Percentiles rank a stretch among this genome's conserved stretches.
Evolutionary conservation across 2,797 vertebrate genomes (phyloP).

Genomic region (Octomys mimax): DNA sequence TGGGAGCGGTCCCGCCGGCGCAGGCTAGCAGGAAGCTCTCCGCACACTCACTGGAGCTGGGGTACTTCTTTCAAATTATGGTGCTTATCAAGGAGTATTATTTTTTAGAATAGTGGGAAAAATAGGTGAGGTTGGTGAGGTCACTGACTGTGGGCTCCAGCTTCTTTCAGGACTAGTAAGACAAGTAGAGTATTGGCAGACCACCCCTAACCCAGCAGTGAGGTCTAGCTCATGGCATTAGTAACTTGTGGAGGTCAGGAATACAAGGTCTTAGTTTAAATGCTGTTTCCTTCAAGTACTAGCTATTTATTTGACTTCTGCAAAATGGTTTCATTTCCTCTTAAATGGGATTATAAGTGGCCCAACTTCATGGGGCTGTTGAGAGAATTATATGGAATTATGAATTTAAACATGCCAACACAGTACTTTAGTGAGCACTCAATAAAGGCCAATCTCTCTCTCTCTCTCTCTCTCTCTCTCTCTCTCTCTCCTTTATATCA

Average conservation of each 20-base stretch:
- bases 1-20: too few species aligned
- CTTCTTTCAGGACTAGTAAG: not conserved
- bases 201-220: not conserved
- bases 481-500: not conserved
- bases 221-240: not conserved
- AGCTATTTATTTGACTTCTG: not conserved
- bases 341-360: not conserved
- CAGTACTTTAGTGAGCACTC: not conserved
- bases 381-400: slow-evolving; percentile 11
- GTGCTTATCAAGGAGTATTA: not conserved
- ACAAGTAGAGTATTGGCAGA: not conserved
- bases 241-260: not conserved
- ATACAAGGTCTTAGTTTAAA: slow-evolving; percentile 22
- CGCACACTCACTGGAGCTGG: too few species aligned
- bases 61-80: slow-evolving; percentile 34
- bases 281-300: slow-evolving; percentile 38
- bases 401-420: not conserved
- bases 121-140: not conserved
- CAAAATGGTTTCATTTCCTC: not conserved
- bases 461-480: too few species aligned
- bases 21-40: too few species aligned
- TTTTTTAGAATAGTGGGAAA: slow-evolving; percentile 4
- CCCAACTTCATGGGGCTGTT: not conserved
- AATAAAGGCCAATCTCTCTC: not conserved
- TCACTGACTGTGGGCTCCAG: not conserved